Base-by-base conservation (phyloP, 2,113 vertebrate species). In the Urocitellus parryii region DNA sequence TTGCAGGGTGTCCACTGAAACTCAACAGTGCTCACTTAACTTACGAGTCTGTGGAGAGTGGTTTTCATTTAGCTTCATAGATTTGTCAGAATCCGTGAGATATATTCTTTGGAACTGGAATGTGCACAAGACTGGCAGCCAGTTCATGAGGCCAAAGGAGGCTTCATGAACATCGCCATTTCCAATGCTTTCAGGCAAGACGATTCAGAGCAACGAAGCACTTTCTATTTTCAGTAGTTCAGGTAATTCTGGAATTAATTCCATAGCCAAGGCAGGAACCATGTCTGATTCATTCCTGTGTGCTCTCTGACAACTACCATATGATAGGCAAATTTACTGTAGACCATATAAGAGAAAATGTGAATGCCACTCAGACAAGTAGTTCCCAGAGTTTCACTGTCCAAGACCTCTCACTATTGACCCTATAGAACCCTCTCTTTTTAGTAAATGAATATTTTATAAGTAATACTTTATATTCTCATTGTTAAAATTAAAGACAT, bases 11-110 rank as follows among this genome's bases (percentile, higher is more conserved):
- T 74, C 45, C 68, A 86, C 73, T 77, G 91, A 91, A 91, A 92
- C 63, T 56, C 4, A 0, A 78, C n/a, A 94, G 58, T 89, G 65
- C 18, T 94, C 72, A 42, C 67, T 90, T 90, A 74, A 86, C 20
- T 81, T 77, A 58, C 32, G 45, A 94, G 53, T 72, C 58, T 87
- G 88, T 58, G 24, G 53, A 84, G 27, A 58, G 25, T 56, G 48
- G 34, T 76, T 82, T 95, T 89, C 82, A 95, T 90, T 94, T 90
- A 67, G 72, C 53, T 61, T 88, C 37, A 79, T 58, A 20, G 32
- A 70, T 92, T 83, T 96, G 27, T 92, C 39, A 68, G 42, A 82
- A 29, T 88, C 32, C 32, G 29, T 92, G 51, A 22, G 72, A 42
- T 58, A 79, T 56, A 76, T 76, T n/a, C 65, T 87, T 14, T 88